Percentiles rank a stretch among this genome's conserved stretches.
Conservation (phyloP, 1,140 invertebrate genomes). For the Drosophila yakuba region DNA sequence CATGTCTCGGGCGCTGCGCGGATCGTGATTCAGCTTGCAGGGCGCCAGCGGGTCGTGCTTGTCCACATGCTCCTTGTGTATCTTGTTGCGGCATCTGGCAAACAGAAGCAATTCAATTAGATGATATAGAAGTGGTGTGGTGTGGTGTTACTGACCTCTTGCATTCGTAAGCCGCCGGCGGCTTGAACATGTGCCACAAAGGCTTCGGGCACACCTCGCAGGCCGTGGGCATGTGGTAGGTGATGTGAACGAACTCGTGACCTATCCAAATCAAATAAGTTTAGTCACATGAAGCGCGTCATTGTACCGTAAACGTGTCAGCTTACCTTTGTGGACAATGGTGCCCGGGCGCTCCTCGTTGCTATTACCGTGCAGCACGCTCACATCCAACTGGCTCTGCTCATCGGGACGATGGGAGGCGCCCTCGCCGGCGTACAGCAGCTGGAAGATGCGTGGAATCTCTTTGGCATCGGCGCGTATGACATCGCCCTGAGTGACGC, state of each 20-base stretch:
- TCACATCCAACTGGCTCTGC: constrained; percentile 84
- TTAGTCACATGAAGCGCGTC: not conserved
- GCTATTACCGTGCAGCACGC: constrained; percentile 84
- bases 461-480: constrained; percentile 99
- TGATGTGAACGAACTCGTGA: constrained; percentile 98
- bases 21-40: constrained; percentile 97
- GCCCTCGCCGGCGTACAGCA: constrained; percentile 97
- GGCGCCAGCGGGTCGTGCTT: constrained; percentile 94
- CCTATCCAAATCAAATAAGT: constrained; percentile 85
- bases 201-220: constrained; percentile 99
- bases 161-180: constrained; percentile 98
- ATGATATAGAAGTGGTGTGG: too few relatives aligned
- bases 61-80: constrained; percentile 97
- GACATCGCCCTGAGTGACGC: constrained; percentile 99
- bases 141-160: constrained; percentile 87
- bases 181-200: constrained; percentile 98
- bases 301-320: too few relatives aligned
- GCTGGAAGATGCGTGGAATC: constrained; percentile 99
- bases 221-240: constrained; percentile 98
- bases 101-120: not conserved
- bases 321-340: constrained; percentile 90
- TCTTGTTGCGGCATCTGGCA: constrained; percentile 95
- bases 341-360: constrained; percentile 91
- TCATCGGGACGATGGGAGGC: constrained; percentile 95
- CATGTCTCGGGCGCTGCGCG: constrained; percentile 96